Percentiles rank a stretch among this genome's conserved stretches.
Evolutionary conservation across 2,888 invertebrate genomes (phyloP).

Genomic region (Oligia strigilis): DNA sequence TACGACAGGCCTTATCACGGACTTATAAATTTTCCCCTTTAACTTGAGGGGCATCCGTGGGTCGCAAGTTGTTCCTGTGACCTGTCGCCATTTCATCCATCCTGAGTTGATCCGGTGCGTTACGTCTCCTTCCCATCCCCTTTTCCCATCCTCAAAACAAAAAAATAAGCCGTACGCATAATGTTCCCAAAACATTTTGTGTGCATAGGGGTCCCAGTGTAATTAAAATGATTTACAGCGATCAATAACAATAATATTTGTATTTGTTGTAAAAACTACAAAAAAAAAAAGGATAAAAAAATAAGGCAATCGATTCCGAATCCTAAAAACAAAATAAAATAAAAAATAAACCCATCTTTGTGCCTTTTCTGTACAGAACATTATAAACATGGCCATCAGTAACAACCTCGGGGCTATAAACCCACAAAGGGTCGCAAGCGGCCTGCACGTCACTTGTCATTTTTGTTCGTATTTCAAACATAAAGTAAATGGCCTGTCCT

Average conservation of each 20-base stretch:
- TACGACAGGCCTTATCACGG: too few species aligned
- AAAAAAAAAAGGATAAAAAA: too few species aligned
- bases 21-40: too few species aligned
- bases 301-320: background rate
- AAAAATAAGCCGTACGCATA: background rate
- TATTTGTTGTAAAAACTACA: too few species aligned
- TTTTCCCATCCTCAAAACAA: too few species aligned
- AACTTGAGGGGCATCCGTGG: too few species aligned
- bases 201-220: background rate
- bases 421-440: conserved; percentile 40
- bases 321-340: background rate
- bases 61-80: too few species aligned
- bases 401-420: conserved; percentile 22
- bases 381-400: conserved; percentile 29
- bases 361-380: background rate
- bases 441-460: conserved; percentile 42
- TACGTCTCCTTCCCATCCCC: too few species aligned
- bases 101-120: too few species aligned
- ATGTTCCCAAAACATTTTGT: background rate
- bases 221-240: background rate
- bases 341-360: conserved; percentile 1
- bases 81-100: too few species aligned
- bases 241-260: background rate
- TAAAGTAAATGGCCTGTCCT: conserved; percentile 26
- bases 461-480: conserved; percentile 43